A percentile compares a stretch with the other conserved stretches of the same genome.
phyloP scores from a whole-genome alignment of 2,888 invertebrate species.

The Herminia tarsipennalis region DNA sequence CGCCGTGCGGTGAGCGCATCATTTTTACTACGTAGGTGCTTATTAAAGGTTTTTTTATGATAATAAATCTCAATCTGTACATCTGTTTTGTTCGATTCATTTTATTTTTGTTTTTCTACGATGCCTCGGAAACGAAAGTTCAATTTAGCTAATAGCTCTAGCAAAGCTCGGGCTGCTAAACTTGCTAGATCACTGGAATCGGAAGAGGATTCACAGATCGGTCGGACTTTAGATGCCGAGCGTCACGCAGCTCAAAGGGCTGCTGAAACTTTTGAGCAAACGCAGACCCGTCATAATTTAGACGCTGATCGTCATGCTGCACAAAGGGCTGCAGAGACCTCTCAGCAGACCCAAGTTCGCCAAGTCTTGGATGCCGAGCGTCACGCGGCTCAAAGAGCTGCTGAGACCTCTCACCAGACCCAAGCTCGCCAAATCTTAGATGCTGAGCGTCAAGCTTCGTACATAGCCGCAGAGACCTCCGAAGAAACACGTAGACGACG shows the following conservation, averaged over 20 bases:
- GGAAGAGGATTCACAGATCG: too few species aligned
- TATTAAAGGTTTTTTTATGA: too few species aligned
- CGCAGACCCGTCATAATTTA: not conserved
- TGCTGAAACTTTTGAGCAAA: conserved; percentile 1
- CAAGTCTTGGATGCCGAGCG: not conserved
- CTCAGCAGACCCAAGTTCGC: not conserved
- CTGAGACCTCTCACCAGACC: not conserved
- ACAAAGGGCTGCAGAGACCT: not conserved
- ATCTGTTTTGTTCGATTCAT: too few species aligned
- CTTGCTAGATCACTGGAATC: too few species aligned
- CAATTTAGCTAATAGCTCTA: conserved; percentile 1
- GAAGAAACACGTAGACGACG: not conserved
- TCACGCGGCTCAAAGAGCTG: not conserved
- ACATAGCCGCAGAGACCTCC: not conserved
- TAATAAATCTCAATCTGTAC: too few species aligned
- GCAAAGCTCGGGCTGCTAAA: conserved; percentile 1
- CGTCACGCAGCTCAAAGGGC: conserved; percentile 1
- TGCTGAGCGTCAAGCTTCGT: not conserved
- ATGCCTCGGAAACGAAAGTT: conserved; percentile 4
- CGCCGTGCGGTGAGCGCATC: too few species aligned
- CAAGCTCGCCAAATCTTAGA: not conserved
- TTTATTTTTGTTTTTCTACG: too few species aligned
- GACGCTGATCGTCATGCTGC: not conserved
- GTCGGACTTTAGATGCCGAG: too few species aligned
- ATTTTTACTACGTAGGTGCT: too few species aligned